These are phyloP conservation scores for Mungos mungo DNA, from an alignment of 2,113 vertebrate species.

Conservation along the genomic window DNA sequence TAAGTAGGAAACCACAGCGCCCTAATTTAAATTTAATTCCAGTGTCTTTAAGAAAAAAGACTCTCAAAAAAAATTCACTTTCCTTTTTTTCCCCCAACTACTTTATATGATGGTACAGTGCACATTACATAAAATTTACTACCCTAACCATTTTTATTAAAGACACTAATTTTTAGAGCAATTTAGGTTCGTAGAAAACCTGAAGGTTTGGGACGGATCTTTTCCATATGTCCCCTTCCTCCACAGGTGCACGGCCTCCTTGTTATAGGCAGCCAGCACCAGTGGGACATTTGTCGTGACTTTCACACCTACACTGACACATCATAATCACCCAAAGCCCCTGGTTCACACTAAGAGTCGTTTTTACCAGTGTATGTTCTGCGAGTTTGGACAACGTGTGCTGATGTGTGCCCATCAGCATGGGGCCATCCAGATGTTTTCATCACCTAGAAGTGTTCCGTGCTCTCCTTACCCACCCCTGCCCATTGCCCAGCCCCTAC, in stretches of 20 bases:
- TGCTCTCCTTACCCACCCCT: not conserved
- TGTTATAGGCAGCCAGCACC: no score
- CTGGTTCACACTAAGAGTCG: not conserved
- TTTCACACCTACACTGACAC: no score
- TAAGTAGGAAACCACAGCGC: not conserved
- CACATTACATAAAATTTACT: not conserved
- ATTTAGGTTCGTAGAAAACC: not conserved
- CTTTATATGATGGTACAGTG: not conserved
- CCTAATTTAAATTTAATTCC: not conserved
- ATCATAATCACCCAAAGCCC: not conserved
- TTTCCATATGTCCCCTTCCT: no score
- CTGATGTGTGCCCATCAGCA: not conserved
- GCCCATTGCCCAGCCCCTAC: not conserved
- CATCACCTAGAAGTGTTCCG: not conserved
- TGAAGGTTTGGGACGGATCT: not conserved
- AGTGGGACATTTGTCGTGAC: not conserved
- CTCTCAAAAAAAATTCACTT: not conserved
- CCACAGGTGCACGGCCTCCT: no score
- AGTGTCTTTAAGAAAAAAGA: not conserved
- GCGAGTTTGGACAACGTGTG: not conserved
- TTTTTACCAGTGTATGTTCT: not conserved
- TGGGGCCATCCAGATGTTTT: not conserved
- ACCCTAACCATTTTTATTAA: no score
- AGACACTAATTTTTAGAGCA: not conserved
- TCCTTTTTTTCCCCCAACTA: not conserved